Base-by-base conservation (phyloP, 2,888 invertebrate genomes). In the Nebria brevicollis region DNA sequence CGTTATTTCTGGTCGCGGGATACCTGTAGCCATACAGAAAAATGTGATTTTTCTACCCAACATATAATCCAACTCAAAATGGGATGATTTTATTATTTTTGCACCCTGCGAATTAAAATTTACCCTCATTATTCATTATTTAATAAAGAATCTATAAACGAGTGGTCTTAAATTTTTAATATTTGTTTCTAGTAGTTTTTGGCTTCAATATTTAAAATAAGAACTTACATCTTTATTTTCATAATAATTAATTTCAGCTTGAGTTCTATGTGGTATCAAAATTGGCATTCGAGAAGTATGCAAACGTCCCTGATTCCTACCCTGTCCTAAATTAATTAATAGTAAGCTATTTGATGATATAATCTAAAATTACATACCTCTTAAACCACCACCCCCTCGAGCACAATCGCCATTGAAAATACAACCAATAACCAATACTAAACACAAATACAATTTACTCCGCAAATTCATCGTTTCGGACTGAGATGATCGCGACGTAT, bases 11-110 rank as follows among this genome's bases (percentile, higher is more conserved):
- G 95, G 95, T 82, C 94, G 88, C 0, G 95, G 95, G 81, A 91
- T 90, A 66, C 95, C 89, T 89, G 80, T 77, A 86, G 95, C 94
- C 91, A 93, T 93, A 86, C 95, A 95, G 86, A 94, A 93, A 86
- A 95, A 94, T 5, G 94, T 92, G 64, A 95, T 93, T 88, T 95
- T 95, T 83, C 95, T 91, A 13, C 95, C 95, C 43, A 95, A 89
- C 91, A 93, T 93, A 87, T 94, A 94, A 85, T 94, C 94, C 84
- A 93, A 89, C 87, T 94, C 94, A 87, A 94, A 94, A 86, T 94
- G 94, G 10, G 94, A 94, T 1, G 93, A 90, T 86, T 93, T 93
- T 1, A 92, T 91, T 75, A 94, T 94, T 86, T 91, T 92, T n/a
- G 94, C 94, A 11, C 93, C 94, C 94, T 94, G 86, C 79, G 88